Conservation (phyloP, 2,888 invertebrate species). For the Eumacrocentrus americanus region DNA sequence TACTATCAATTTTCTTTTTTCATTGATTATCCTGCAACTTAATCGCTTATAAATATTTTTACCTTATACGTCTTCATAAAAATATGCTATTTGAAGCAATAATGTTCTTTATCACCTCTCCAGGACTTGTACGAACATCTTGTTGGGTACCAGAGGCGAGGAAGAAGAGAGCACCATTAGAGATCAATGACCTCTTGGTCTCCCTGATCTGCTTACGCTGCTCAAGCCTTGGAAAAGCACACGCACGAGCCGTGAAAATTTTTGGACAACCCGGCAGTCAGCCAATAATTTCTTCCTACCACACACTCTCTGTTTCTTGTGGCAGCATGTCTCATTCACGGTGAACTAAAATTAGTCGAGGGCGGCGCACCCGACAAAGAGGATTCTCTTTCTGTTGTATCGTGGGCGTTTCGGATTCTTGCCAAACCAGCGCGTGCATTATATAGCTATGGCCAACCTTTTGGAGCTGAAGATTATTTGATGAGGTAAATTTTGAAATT, state of each 20-base stretch:
- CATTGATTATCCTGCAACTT: slow-evolving; percentile 23
- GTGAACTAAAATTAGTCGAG: slow-evolving; percentile 47
- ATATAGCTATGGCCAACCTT: not conserved
- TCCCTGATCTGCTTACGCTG: too few species aligned
- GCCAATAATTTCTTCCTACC: not conserved
- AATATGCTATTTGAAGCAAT: not conserved
- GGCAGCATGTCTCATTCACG: slow-evolving; percentile 36
- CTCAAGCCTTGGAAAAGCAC: not conserved
- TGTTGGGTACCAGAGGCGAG: not conserved
- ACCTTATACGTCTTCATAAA: too few species aligned
- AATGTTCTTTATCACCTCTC: too few species aligned
- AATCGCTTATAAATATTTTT: not conserved
- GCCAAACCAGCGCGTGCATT: slow-evolving; percentile 25
- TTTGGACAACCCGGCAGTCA: not conserved
- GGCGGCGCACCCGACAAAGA: slow-evolving; percentile 29
- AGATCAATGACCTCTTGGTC: not conserved
- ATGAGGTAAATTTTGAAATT: too few species aligned
- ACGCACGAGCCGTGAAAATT: not conserved
- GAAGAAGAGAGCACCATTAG: not conserved
- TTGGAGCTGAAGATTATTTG: too few species aligned
- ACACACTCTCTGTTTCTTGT: not conserved
- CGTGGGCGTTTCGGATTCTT: slow-evolving; percentile 30
- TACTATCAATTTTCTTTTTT: slow-evolving; percentile 12
- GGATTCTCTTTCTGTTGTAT: not conserved
- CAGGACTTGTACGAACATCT: too few species aligned